Conservation (phyloP, 2,797 vertebrate species). For the Acipenser oxyrinchus region DNA sequence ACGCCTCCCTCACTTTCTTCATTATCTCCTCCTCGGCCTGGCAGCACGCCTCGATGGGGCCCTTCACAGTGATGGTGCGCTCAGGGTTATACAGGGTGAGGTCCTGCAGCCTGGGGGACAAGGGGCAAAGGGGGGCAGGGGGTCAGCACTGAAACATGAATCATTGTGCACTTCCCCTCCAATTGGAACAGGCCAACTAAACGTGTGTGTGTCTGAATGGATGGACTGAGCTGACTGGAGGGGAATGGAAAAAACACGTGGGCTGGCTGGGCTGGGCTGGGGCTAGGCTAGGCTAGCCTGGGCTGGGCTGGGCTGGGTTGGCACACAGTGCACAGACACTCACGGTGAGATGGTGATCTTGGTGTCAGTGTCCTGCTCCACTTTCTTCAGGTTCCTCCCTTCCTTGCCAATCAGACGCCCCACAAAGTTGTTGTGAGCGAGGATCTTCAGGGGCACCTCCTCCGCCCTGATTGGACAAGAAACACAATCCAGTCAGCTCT, state of each 20-base stretch:
- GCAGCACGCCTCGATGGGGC: conserved; percentile 77
- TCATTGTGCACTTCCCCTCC: too few species aligned
- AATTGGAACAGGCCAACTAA: too few species aligned
- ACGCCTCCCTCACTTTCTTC: conserved; percentile 90
- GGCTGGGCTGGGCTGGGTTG: too few species aligned
- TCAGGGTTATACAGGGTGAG: conserved; percentile 89
- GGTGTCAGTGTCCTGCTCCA: conserved; percentile 90
- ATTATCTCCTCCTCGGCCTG: conserved; percentile 84
- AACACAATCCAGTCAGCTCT: too few species aligned
- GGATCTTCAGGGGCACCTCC: conserved; percentile 85
- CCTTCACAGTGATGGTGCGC: conserved; percentile 86
- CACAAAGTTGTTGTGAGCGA: conserved; percentile 93
- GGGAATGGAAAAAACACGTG: too few species aligned
- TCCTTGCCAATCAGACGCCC: conserved; percentile 90
- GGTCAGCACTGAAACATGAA: too few species aligned
- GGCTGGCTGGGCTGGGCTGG: too few species aligned
- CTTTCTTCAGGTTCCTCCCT: conserved; percentile 88
- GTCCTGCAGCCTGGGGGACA: conserved; percentile 71
- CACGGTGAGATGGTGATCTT: conserved; percentile 96
- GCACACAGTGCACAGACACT: conserved; percentile 34
- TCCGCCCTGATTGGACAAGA: conserved; percentile 57
- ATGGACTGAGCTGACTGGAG: too few species aligned
- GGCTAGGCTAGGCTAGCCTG: too few species aligned
- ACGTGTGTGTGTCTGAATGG: too few species aligned
- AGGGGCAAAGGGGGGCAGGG: too few species aligned